These are phyloP conservation scores for Ficedula albicollis DNA, from an alignment of 2,797 vertebrate species.

Conservation along the genomic window DNA sequence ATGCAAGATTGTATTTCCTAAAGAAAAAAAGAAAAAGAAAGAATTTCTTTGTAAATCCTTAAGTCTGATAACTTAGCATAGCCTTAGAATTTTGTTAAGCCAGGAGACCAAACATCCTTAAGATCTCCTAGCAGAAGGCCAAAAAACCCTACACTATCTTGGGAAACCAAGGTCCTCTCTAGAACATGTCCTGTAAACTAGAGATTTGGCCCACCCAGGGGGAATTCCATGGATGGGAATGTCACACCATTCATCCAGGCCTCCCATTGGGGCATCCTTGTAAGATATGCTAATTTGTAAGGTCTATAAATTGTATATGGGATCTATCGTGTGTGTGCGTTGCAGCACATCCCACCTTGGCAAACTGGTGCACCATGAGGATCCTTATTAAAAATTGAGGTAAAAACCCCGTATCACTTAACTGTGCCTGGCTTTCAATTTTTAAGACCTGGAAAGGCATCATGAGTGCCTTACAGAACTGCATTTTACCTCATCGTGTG, in stretches of 20 bases:
- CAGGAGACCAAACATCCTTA: background rate
- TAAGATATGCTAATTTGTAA: background rate
- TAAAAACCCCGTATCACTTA: background rate
- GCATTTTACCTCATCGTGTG: background rate
- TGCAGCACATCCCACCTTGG: rapidly evolving
- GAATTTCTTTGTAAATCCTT: background rate
- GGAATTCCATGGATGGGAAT: background rate
- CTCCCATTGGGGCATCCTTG: background rate
- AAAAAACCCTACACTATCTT: background rate
- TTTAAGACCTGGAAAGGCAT: background rate
- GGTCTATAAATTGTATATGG: background rate
- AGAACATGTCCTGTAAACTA: background rate
- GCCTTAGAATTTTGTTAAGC: background rate
- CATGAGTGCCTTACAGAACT: background rate
- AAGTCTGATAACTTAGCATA: background rate
- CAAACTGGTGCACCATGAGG: rapidly evolving
- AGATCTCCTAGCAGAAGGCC: rapidly evolving
- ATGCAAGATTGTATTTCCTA: no score
- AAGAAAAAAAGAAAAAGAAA: no score
- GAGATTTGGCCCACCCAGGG: background rate
- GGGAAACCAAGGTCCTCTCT: background rate
- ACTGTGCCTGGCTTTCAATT: background rate
- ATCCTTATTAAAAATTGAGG: background rate
- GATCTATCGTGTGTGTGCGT: no score
- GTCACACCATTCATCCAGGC: background rate